Evolutionary conservation across 2,797 vertebrate genomes (phyloP).

Genomic region (Myotis vivesi): DNA sequence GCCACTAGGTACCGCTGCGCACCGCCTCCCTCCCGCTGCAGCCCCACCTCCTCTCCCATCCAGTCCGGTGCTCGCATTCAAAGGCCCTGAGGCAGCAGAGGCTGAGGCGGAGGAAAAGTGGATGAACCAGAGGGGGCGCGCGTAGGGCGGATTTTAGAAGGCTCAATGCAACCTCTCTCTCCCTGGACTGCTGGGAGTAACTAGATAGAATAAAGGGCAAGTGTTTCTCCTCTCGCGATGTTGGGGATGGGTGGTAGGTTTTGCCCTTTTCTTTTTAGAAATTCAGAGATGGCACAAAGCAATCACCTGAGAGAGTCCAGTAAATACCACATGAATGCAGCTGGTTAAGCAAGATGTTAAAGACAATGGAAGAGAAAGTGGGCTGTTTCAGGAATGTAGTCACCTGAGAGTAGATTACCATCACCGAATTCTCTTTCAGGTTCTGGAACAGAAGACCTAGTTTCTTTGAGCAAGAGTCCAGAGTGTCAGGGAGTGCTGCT

Average conservation of each 20-base stretch:
- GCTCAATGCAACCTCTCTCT: not conserved
- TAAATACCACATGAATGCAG: not conserved
- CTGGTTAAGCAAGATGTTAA: not conserved
- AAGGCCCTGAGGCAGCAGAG: not conserved
- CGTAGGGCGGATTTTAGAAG: not conserved
- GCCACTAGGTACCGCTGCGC: slow-evolving; percentile 35
- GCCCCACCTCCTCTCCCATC: not conserved
- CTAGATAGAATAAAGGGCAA: not conserved
- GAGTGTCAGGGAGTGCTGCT: not conserved
- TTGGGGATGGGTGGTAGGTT: not conserved
- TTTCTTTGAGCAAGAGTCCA: not conserved
- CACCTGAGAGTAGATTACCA: not conserved
- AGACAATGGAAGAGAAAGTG: not conserved
- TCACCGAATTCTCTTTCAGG: not conserved
- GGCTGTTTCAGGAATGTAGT: not conserved
- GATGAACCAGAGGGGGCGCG: not conserved
- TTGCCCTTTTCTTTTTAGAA: not conserved
- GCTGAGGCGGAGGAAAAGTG: not conserved
- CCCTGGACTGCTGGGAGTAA: rapidly evolving
- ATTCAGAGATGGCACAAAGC: not conserved
- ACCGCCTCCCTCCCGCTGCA: not conserved
- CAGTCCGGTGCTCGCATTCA: rapidly evolving
- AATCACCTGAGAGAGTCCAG: not conserved
- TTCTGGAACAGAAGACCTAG: not conserved
- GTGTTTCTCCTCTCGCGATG: not conserved